Evolutionary conservation across 2,797 vertebrate genomes (phyloP), one percentile per base, ranked within the genome.

Genomic region (Hoplostethus atlanticus): DNA sequence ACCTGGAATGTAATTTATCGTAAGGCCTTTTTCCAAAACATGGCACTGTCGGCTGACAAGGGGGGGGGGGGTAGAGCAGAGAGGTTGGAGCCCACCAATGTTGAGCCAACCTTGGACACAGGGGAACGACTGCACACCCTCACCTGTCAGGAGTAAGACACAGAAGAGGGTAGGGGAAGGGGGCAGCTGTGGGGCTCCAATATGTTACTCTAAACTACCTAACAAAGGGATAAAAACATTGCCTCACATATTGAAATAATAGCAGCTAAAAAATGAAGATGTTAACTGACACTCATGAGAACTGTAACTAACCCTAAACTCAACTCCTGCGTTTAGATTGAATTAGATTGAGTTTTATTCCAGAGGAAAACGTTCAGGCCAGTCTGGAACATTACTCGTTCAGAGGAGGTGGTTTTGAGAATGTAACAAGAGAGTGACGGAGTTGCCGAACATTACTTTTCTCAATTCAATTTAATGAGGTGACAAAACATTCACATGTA

Each of bases 1-100:
- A 84, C 65, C 68, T 68, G 88, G 90, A 91, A 92, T 87, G 86
- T 83, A 76, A 86, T 92, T 88, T 87, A 91, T 90, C 64, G 44
- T 75, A 63, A 72, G 74, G 72, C 48, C 68, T 68, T 74, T 89
- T 91, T 91, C 81, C 84, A 91, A 89, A 93, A 90, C 73, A 90
- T 61, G 84, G 83, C 78, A 77, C 53, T 17, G 85, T 71, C 46
- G 76, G 76, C 71, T 84, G 81, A 85, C 71, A 55, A 66, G 36
- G 47, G 55, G 74, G 60, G 0, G 68, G 40, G 47, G 55, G 74
- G 60, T 0, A 16, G 44, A 64, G 59, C 36, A n/a, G 67, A 70
- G 68, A 55, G 51, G 58, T 5, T 48, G 47, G 53, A 76, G 79
- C 77, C 69, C 73, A 78, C 64, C 73, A 59, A 64, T 34, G 65